Evolutionary conservation across 1,140 invertebrate species (phyloP), one percentile per base, ranked within the genome.

Genomic region (Lasioglossum baleicum): DNA sequence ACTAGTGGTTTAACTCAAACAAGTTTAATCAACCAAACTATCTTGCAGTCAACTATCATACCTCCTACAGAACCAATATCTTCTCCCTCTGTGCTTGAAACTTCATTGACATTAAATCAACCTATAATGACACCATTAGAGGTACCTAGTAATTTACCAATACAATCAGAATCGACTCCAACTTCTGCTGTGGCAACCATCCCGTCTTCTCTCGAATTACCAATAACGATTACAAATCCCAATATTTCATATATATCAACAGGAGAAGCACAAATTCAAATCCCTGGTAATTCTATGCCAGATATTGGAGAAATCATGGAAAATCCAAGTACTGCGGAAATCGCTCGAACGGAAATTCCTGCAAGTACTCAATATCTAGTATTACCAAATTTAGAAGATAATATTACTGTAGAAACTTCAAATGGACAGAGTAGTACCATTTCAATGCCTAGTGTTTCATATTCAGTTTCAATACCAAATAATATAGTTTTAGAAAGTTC

Each of bases 51-150:
- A 2, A 92, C 92, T 2, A 90, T 93, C 0, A 90, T 93, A 63
- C 91, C 92, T 42, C 90, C 93, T 26, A 89, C 90, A 3, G 89
- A 93, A 44, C 90, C 92, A 31, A 92, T 92, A 77, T 91, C 93
- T 20, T 90, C 92, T 35, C 88, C 93, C 2, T 91, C 89, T 20
- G 95, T 96, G 0, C 93, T 95, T 1, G 96, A 96, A 88, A 97
- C 96, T 0, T 96, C 96, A 61, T 85, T 95, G 48, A 95, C 96
- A 2, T 91, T 97, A 15, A 96, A 96, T 89, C 96, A 96, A 88
- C 96, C 96, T 0, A 97, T 97, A 10, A 97, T 97, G 96, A 96
- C 96, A 0, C 95, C 96, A 0, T 90, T 96, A 13, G 96, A 97
- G 89, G 94, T 95, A 7, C 96, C 96, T 0, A 95, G 94, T 40